Conservation (phyloP, 1,140 invertebrate species). For the Drosophila micromelanica region DNA sequence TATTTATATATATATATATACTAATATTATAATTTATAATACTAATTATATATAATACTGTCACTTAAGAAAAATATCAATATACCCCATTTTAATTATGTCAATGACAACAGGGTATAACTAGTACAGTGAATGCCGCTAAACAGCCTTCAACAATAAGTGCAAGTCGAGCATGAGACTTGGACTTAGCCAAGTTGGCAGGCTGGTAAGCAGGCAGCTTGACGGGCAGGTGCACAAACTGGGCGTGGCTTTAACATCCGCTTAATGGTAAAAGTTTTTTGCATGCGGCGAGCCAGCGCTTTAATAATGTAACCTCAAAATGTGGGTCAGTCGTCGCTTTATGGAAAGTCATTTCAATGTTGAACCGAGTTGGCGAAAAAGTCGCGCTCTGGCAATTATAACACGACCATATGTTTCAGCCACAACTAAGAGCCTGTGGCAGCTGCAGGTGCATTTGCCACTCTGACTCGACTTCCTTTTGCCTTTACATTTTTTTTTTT, state of each 20-base stretch:
- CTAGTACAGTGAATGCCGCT: conserved; percentile 28
- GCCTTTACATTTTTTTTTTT: conserved; percentile 1
- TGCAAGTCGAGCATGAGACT: conserved; percentile 41
- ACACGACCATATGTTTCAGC: conserved; percentile 72
- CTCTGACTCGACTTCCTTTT: conserved; percentile 16
- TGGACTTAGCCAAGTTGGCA: conserved; percentile 28
- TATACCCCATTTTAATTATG: neutral
- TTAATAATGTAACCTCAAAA: conserved; percentile 61
- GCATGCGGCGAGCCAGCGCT: conserved; percentile 33
- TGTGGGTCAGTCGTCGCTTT: conserved; percentile 58
- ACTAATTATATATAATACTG: too few relatives aligned
- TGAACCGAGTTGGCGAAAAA: conserved; percentile 28
- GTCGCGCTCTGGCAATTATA: conserved; percentile 68
- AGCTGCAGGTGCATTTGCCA: conserved; percentile 67
- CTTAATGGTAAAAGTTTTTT: conserved; percentile 51
- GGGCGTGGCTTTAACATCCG: conserved; percentile 50
- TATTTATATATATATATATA: too few relatives aligned
- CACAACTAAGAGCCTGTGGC: conserved; percentile 69
- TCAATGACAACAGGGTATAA: neutral
- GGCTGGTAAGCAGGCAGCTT: conserved; percentile 1
- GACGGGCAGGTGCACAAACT: conserved; percentile 40
- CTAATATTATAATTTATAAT: too few relatives aligned
- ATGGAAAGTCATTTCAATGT: conserved; percentile 68
- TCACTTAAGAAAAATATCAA: neutral
- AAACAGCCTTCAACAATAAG: conserved; percentile 49